Percentiles rank a stretch among this genome's conserved stretches.
phyloP scores from a whole-genome alignment of 2,888 invertebrate genomes.

The Diarsia dahlii region DNA sequence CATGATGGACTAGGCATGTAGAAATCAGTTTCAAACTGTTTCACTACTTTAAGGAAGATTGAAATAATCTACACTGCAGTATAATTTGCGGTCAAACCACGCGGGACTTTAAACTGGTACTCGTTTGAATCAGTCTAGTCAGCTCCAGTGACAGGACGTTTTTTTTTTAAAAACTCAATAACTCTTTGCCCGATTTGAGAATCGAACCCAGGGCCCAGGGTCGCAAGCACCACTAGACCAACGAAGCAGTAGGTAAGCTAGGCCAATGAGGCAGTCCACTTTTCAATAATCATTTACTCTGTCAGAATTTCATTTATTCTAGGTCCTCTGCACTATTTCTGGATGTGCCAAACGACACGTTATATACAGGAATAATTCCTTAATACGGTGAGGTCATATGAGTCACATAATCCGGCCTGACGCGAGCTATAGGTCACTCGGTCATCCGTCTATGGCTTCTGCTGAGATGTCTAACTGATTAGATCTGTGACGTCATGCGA shows the following conservation, averaged over 20 bases:
- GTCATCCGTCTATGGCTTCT: conserved; percentile 65
- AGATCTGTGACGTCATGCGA: conserved; percentile 36
- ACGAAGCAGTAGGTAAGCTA: no score
- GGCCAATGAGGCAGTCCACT: no score
- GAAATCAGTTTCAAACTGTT: not conserved
- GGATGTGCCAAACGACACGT: not conserved
- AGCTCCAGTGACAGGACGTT: no score
- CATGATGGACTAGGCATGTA: not conserved
- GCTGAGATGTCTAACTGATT: conserved; percentile 48
- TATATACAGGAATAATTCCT: conserved; percentile 15
- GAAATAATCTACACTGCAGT: not conserved
- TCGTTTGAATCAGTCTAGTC: no score
- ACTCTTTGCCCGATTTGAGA: no score
- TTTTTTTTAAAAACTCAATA: no score
- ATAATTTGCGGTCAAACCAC: not conserved
- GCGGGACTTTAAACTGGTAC: not conserved
- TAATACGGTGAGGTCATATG: conserved; percentile 54
- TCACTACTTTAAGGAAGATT: not conserved
- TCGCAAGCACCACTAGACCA: no score
- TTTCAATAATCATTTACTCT: not conserved
- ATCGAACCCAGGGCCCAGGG: no score
- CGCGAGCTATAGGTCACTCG: conserved; percentile 58
- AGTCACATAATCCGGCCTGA: conserved; percentile 53
- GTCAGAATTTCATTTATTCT: not conserved
- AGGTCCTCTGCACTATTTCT: not conserved